Evolutionary conservation across 2,797 vertebrate genomes (phyloP).

Genomic region (Clarias laeviceps): DNA sequence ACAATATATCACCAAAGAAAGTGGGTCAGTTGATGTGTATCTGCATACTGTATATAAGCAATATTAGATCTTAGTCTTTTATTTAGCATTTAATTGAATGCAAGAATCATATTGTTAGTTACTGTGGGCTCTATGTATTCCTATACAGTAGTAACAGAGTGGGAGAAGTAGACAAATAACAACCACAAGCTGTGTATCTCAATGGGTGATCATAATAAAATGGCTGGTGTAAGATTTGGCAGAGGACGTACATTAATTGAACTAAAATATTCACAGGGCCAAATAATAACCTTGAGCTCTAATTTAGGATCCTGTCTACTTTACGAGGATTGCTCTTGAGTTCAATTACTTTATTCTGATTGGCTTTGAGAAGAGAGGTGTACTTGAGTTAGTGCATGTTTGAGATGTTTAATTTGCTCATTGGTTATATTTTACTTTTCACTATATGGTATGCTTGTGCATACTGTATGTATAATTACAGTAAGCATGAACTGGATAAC

Average conservation of each 20-base stretch:
- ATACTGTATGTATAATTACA: constrained; percentile 14
- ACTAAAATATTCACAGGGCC: constrained; percentile 52
- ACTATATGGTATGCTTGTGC: not conserved
- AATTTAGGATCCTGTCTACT: constrained; percentile 52
- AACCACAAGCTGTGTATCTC: not conserved
- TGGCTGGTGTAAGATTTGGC: constrained; percentile 44
- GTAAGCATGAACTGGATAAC: not conserved
- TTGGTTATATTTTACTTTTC: not conserved
- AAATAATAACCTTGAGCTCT: constrained; percentile 52
- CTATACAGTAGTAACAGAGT: constrained; percentile 9
- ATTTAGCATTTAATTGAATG: not conserved
- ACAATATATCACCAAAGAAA: not conserved
- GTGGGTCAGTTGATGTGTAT: not conserved
- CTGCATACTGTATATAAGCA: not conserved
- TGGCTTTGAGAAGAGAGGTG: constrained; percentile 39
- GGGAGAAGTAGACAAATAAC: constrained; percentile 12
- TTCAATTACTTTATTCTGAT: constrained; percentile 51
- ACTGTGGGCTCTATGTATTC: not conserved
- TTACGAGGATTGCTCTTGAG: constrained; percentile 53
- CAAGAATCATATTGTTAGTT: not conserved
- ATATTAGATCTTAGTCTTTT: not conserved
- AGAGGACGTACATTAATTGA: constrained; percentile 46
- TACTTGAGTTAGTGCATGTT: constrained; percentile 39
- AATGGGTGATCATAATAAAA: constrained; percentile 40
- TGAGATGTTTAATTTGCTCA: constrained; percentile 43